A percentile compares a stretch with the other conserved stretches of the same genome.
Conservation (phyloP, 2,888 invertebrate species). For the Coenonympha glycerion region DNA sequence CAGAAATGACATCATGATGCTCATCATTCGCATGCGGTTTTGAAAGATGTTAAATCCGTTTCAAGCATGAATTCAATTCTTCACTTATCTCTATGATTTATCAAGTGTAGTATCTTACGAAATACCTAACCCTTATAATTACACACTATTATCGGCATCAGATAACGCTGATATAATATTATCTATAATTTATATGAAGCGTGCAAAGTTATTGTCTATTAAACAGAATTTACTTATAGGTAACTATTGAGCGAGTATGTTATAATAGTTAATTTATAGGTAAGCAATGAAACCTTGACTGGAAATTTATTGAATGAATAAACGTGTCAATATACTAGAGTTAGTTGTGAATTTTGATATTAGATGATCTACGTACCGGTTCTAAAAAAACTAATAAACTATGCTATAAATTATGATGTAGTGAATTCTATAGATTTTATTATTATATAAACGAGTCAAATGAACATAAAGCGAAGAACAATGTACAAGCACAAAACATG, state of each 20-base stretch:
- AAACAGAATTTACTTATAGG: background rate
- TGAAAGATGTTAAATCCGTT: conserved; percentile 2
- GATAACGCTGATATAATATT: conserved; percentile 4
- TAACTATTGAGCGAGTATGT: background rate
- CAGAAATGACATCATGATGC: conserved; percentile 21
- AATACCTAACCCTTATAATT: background rate
- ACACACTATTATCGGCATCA: conserved; percentile 8
- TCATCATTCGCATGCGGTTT: background rate
- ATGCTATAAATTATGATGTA: too few relatives aligned
- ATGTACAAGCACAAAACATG: background rate
- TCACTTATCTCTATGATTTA: conserved; percentile 4
- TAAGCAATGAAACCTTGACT: background rate
- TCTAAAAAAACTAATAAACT: too few relatives aligned
- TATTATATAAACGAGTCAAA: background rate
- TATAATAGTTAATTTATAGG: background rate
- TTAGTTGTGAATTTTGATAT: too few relatives aligned
- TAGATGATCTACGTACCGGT: too few relatives aligned
- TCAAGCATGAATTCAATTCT: background rate
- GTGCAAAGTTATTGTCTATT: conserved; percentile 4
- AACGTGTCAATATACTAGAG: background rate
- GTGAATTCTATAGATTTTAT: too few relatives aligned
- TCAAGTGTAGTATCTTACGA: background rate
- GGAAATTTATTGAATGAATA: background rate
- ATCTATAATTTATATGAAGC: conserved; percentile 3
- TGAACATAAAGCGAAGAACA: background rate